Conservation (phyloP, 1,140 invertebrate species). For the Trichomalopsis sarcophagae region DNA sequence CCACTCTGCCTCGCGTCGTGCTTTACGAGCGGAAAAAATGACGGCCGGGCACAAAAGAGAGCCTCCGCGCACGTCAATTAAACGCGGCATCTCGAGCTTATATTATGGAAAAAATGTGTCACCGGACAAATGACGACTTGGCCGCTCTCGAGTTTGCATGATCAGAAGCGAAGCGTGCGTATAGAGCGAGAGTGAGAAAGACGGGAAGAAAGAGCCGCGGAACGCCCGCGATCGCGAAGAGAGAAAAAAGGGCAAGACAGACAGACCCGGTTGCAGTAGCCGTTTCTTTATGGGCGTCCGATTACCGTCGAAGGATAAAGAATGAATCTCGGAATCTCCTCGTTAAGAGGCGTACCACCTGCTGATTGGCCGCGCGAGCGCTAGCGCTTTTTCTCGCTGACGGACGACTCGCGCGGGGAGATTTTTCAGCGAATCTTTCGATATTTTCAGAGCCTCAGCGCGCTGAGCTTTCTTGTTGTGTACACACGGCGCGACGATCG, state of each 20-base stretch:
- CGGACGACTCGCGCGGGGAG: constrained; percentile 28
- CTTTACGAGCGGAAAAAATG: background rate
- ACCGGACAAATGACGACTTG: too few species aligned
- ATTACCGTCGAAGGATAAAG: constrained; percentile 59
- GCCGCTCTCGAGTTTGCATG: too few species aligned
- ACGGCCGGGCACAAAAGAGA: background rate
- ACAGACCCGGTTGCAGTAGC: background rate
- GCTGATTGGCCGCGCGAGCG: constrained; percentile 55
- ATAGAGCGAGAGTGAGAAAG: background rate
- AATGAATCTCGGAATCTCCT: constrained; percentile 61
- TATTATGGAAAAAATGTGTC: too few species aligned
- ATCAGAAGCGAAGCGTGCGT: background rate
- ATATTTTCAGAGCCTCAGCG: constrained; percentile 37
- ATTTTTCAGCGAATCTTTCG: constrained; percentile 54
- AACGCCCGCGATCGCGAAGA: constrained; percentile 13
- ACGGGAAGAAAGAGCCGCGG: background rate
- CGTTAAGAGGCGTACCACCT: constrained; percentile 60
- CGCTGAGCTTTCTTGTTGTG: background rate
- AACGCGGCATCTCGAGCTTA: background rate
- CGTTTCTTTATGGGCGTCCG: constrained; percentile 51
- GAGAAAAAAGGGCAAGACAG: background rate
- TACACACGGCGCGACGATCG: background rate
- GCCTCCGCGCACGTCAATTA: constrained; percentile 32
- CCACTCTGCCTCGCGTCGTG: background rate
- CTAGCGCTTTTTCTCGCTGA: constrained; percentile 41